These are phyloP conservation scores for Lasioglossum lativentre DNA, from an alignment of 2,888 invertebrate genomes.

Conservation along the genomic window DNA sequence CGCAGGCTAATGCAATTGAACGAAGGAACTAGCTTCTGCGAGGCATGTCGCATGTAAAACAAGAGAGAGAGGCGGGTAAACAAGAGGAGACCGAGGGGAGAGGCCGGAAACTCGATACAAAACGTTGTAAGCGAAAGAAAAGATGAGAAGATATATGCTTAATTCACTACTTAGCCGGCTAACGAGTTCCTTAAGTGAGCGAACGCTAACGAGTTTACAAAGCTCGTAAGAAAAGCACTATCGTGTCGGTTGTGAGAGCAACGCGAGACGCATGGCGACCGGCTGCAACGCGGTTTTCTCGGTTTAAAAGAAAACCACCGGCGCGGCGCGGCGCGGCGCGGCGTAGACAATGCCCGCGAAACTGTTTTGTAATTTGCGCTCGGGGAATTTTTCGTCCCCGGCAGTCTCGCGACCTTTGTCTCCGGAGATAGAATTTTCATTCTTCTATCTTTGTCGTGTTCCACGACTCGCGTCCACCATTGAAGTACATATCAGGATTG, in stretches of 20 bases:
- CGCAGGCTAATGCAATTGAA: conserved; percentile 57
- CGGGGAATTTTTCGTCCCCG: background rate
- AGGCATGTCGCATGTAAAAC: conserved; percentile 3
- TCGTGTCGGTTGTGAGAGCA: conserved; percentile 39
- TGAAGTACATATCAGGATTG: background rate
- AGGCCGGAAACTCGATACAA: conserved; percentile 57
- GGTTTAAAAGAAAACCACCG: conserved; percentile 12
- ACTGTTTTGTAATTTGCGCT: background rate
- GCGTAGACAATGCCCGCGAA: conserved; percentile 4
- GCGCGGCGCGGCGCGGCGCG: no score
- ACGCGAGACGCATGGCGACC: conserved; percentile 34
- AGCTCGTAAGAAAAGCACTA: conserved; percentile 66
- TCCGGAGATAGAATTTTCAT: background rate
- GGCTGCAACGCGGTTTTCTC: conserved; percentile 55
- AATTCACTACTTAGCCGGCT: conserved; percentile 69
- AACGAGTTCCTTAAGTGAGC: conserved; percentile 72
- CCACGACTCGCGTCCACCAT: background rate
- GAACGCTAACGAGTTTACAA: conserved; percentile 71
- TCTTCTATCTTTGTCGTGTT: background rate
- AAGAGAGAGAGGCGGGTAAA: conserved; percentile 9
- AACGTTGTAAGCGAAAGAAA: conserved; percentile 50
- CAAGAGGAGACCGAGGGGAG: background rate
- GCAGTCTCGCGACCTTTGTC: background rate
- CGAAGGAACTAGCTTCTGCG: conserved; percentile 14
- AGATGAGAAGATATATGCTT: conserved; percentile 69